These are phyloP conservation scores for Tachyglossus aculeatus DNA, from an alignment of 2,797 vertebrate genomes.

Conservation along the genomic window DNA sequence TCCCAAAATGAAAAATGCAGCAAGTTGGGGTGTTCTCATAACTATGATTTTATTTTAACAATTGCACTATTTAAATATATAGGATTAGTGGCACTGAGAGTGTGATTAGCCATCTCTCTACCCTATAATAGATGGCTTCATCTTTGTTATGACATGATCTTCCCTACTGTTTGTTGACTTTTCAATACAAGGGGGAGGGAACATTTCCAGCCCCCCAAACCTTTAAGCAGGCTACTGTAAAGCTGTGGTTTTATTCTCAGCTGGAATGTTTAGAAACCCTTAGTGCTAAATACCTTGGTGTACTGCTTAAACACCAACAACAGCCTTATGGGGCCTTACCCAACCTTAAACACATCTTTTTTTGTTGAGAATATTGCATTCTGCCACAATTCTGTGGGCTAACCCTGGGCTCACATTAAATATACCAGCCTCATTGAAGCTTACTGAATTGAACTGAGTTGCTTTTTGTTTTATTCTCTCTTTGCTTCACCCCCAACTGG, in stretches of 20 bases:
- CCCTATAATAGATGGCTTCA: conserved; percentile 78
- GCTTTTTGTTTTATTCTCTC: conserved; percentile 84
- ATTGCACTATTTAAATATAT: conserved; percentile 75
- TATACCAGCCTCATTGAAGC: conserved; percentile 82
- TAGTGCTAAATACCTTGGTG: conserved; percentile 83
- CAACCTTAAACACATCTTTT: conserved; percentile 86
- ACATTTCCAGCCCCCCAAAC: conserved; percentile 78
- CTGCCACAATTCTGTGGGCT: conserved; percentile 81
- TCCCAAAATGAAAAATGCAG: conserved; percentile 63
- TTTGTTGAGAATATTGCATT: conserved; percentile 84
- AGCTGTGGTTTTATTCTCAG: conserved; percentile 83
- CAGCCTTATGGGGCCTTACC: conserved; percentile 85
- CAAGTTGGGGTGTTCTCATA: conserved; percentile 71
- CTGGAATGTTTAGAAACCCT: conserved; percentile 88
- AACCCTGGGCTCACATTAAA: conserved; percentile 82
- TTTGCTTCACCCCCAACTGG: conserved; percentile 82
- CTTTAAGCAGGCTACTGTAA: conserved; percentile 83
- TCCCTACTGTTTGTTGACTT: conserved; percentile 84
- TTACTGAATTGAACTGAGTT: conserved; percentile 85
- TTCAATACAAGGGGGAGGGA: conserved; percentile 81
- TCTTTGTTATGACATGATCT: conserved; percentile 84
- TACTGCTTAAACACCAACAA: conserved; percentile 88
- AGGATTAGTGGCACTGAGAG: conserved; percentile 77
- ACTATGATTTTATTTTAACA: conserved; percentile 75
- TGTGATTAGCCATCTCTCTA: conserved; percentile 76